Evolutionary conservation across 2,797 vertebrate species (phyloP), one percentile per base, ranked within the genome.

Genomic region (Luscinia megarhynchos): DNA sequence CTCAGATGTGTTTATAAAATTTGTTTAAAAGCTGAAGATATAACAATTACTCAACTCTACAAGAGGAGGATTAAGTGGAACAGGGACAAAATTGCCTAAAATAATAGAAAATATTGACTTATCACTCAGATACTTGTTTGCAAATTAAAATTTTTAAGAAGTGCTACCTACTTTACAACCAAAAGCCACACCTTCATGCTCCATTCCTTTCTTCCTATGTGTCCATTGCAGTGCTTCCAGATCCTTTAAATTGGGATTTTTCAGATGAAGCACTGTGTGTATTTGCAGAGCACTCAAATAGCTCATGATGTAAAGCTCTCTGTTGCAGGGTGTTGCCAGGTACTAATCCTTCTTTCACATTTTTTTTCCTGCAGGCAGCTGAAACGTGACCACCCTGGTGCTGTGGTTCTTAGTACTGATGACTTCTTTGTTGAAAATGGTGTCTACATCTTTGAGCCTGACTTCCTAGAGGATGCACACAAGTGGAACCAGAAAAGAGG

Each of bases 401-500:
- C 98, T 41, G 89, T 97, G 59, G 95, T 98, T 87, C 97, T 98
- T 81, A 98, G 98, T 92, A 98, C 98, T 4, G 98, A 98, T n/a
- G 98, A 98, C 77, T 98, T 95, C 88, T 96, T 97, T 54, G 72
- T 83, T 12, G 97, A 98, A 89, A 97, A 98, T 30, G 98, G 98
- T 27, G 91, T 96, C 12, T 98, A 98, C 10, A 4, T 97, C 38
- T 98, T 98, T 94, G 94, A 98, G 45, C 97, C 96, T 19, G 97
- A 98, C 82, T 91, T 97, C 63, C 93, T 98, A 58, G 97, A 97
- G 92, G 98, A 98, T 40, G 98, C 98, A 19, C 98, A 98, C 91
- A 97, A 96, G 32, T 98, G 98, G 98, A 98, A 98, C 93, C 98
- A 98, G 84, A 97, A 97, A 92, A 97, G 98, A 98, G 98, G 98